Percentiles rank a stretch among this genome's conserved stretches.
Evolutionary conservation across 2,113 vertebrate genomes (phyloP).

Genomic region (Alouatta palliata): DNA sequence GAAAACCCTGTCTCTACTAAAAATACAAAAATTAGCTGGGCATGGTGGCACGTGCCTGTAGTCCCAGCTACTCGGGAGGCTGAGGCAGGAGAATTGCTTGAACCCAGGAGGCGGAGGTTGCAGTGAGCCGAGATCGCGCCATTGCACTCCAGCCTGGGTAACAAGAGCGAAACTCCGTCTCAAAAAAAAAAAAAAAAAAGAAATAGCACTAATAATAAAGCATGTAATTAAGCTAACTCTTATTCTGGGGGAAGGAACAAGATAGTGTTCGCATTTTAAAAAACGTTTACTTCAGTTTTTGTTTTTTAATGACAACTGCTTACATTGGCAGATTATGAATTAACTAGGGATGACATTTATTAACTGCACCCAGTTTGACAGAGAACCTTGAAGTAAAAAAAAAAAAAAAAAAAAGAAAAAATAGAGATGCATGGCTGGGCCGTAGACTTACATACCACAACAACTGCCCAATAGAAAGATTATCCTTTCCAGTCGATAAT

Average conservation of each 20-base stretch:
- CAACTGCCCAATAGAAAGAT: not conserved
- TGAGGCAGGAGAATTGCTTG: too few species aligned
- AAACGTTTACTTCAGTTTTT: not conserved
- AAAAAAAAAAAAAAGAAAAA: not conserved
- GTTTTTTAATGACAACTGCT: not conserved
- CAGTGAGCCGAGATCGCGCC: too few species aligned
- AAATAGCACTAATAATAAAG: conserved; percentile 8
- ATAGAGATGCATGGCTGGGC: not conserved
- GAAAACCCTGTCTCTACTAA: too few species aligned
- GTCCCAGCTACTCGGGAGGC: too few species aligned
- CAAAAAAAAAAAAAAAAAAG: too few species aligned
- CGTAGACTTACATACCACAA: not conserved
- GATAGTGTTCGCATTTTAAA: not conserved
- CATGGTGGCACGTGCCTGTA: too few species aligned
- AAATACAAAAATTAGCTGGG: too few species aligned
- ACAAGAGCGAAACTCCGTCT: too few species aligned
- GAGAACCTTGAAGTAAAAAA: not conserved
- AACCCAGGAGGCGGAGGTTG: too few species aligned
- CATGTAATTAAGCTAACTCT: not conserved
- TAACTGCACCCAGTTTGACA: not conserved
- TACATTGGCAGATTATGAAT: not conserved
- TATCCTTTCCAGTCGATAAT: not conserved
- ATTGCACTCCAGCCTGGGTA: too few species aligned
- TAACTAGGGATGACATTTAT: not conserved
- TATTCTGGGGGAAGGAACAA: not conserved